These are phyloP conservation scores for Euplagia quadripunctaria DNA, from an alignment of 2,888 invertebrate species.

Conservation along the genomic window DNA sequence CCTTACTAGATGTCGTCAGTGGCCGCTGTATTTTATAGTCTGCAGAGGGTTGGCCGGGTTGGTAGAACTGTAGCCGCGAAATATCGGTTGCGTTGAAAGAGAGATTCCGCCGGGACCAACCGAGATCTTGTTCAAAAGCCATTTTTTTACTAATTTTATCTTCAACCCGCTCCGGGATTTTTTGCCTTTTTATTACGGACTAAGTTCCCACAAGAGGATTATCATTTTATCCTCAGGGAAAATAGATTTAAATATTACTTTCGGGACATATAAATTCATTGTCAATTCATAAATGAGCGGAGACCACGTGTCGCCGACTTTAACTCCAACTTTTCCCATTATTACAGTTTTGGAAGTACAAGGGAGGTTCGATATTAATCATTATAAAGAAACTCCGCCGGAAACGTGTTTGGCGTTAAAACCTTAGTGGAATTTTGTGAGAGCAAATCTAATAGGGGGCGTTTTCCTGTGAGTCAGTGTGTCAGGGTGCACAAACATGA, in stretches of 20 bases:
- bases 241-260: conserved; percentile 56
- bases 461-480: conserved; percentile 31
- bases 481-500: conserved; percentile 47
- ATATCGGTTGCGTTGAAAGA: conserved; percentile 42
- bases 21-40: conserved; percentile 48
- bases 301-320: conserved; percentile 45
- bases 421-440: conserved; percentile 48
- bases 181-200: conserved; percentile 36
- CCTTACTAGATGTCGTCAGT: conserved; percentile 42
- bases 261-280: conserved; percentile 43
- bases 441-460: conserved; percentile 51
- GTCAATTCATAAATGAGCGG: conserved; percentile 34
- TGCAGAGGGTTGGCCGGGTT: conserved; percentile 47
- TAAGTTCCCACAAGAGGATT: conserved; percentile 34
- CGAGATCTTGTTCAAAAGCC: conserved; percentile 41
- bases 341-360: conserved; percentile 50
- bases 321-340: conserved; percentile 54
- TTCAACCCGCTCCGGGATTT: conserved; percentile 33
- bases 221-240: conserved; percentile 43
- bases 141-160: conserved; percentile 38
- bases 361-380: conserved; percentile 44
- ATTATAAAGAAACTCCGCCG: conserved; percentile 43
- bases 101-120: conserved; percentile 32
- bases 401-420: conserved; percentile 45
- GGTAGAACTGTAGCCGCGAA: conserved; percentile 36